A percentile compares a stretch with the other conserved stretches of the same genome.
These are phyloP conservation scores for Aphelinus atriplicis DNA, from an alignment of 1,140 invertebrate genomes.

Conservation along the genomic window DNA sequence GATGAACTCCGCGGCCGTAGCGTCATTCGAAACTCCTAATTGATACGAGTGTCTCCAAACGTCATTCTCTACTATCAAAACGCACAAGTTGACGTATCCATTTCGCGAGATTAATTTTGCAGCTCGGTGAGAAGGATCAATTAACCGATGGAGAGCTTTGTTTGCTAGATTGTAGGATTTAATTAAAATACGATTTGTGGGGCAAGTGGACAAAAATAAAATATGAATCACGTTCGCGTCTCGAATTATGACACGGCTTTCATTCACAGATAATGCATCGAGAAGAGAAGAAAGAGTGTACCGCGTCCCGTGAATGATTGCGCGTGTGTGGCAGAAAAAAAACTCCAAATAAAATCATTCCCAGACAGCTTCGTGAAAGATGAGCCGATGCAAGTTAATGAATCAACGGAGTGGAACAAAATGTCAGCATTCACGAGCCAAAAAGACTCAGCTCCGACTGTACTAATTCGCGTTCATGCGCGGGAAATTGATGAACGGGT, in stretches of 20 bases:
- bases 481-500: too few species aligned
- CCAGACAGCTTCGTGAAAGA: conserved; percentile 3
- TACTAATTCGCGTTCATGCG: neutral
- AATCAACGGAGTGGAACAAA: conserved; percentile 7
- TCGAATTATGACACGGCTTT: neutral
- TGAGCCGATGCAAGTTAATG: neutral
- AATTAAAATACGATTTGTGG: conserved; percentile 14
- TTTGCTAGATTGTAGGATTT: conserved; percentile 13
- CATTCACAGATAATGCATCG: neutral
- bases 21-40: conserved; percentile 37
- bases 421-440: neutral
- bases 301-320: neutral
- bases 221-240: conserved; percentile 5
- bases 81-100: neutral
- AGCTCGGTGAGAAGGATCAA: conserved; percentile 2
- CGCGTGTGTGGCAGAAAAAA: neutral
- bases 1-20: conserved; percentile 5
- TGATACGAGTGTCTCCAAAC: conserved; percentile 8
- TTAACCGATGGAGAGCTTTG: conserved; percentile 2
- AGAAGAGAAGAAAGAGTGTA: too few species aligned
- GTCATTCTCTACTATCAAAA: neutral
- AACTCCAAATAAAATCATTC: conserved; percentile 5
- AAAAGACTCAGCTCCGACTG: conserved; percentile 4
- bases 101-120: conserved; percentile 11
- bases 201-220: neutral